These are phyloP conservation scores for Tapirus indicus DNA, from an alignment of 2,797 vertebrate genomes.

Conservation along the genomic window DNA sequence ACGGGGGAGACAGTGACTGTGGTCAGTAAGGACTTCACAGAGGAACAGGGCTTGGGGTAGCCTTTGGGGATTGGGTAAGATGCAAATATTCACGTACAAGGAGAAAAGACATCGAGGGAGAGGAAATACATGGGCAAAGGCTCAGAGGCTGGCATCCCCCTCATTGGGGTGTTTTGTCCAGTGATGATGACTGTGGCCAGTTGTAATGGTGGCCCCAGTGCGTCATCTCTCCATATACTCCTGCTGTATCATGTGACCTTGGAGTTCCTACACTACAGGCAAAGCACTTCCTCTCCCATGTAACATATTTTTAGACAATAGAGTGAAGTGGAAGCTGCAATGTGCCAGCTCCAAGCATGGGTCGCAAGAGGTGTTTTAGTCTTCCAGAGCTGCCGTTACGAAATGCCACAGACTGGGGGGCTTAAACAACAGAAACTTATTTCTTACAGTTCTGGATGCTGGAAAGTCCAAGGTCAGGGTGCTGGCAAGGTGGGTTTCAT, in stretches of 20 bases:
- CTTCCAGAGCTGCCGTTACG: not conserved
- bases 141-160: not conserved
- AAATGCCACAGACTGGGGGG: not conserved
- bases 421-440: not conserved
- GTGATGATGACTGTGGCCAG: not conserved
- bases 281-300: not conserved
- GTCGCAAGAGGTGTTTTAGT: not conserved
- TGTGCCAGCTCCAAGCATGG: too few species aligned
- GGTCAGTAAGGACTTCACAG: not conserved
- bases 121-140: not conserved
- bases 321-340: not conserved
- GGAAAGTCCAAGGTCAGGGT: not conserved
- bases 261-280: not conserved
- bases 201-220: not conserved
- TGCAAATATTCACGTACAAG: not conserved
- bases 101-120: not conserved
- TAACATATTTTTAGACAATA: not conserved
- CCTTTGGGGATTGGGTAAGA: too few species aligned
- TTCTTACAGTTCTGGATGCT: not conserved
- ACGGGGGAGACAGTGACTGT: accelerated
- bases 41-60: not conserved
- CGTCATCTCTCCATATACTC: not conserved
- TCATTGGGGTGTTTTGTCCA: not conserved
- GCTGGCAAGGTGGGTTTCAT: not conserved
- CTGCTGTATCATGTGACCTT: not conserved